These are phyloP conservation scores for Torymus auratus DNA, from an alignment of 2,888 invertebrate species.

Conservation along the genomic window DNA sequence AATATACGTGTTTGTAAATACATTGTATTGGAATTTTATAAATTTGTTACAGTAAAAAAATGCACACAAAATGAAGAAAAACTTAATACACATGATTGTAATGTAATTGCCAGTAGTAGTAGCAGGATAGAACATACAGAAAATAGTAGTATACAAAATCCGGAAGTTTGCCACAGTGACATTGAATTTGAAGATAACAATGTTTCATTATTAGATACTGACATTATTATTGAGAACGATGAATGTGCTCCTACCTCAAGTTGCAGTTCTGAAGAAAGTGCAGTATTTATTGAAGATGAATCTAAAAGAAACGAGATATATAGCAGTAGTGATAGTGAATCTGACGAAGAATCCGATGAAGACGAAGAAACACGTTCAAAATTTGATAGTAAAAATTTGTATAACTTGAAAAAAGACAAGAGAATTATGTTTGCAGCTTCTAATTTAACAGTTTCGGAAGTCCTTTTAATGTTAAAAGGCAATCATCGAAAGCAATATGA, in stretches of 20 bases:
- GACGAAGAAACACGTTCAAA: too few relatives aligned
- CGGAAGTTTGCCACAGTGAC: background rate
- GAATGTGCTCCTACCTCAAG: background rate
- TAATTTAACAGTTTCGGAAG: slow-evolving; percentile 17
- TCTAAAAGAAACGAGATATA: background rate
- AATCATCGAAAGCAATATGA: background rate
- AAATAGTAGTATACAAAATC: background rate
- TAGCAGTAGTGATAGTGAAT: slow-evolving; percentile 8
- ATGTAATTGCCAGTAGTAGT: background rate
- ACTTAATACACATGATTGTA: background rate
- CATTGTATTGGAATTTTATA: too few relatives aligned
- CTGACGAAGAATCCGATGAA: slow-evolving; percentile 11
- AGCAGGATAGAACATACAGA: background rate
- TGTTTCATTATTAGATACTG: background rate
- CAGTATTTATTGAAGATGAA: slow-evolving; percentile 1
- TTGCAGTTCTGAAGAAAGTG: slow-evolving; percentile 5
- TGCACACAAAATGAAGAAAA: background rate
- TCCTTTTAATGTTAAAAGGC: slow-evolving; percentile 15
- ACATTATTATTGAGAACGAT: background rate
- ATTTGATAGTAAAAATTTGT: background rate
- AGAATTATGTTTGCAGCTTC: slow-evolving; percentile 6
- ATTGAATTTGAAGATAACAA: background rate
- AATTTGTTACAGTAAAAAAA: background rate
- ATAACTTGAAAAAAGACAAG: background rate
- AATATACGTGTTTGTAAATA: too few relatives aligned